phyloP scores from a whole-genome alignment of 2,113 vertebrate species.

The Ascaphus truei region DNA sequence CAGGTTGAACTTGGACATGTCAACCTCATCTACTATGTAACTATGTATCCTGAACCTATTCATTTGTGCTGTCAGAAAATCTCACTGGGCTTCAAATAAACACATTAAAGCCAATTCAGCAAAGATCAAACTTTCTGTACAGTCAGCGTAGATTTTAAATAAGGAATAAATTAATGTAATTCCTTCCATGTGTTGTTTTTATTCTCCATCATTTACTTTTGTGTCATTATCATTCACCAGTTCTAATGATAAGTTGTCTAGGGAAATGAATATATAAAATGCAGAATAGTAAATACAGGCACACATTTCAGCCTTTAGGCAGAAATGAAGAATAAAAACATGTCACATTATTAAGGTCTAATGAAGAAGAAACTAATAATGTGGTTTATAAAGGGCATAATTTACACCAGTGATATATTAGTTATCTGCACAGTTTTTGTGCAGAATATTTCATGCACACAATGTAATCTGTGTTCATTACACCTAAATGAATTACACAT shows the following conservation, averaged over 20 bases:
- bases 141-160: background rate
- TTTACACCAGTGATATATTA: background rate
- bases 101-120: background rate
- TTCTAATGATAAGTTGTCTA: conserved; percentile 16
- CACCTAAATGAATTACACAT: background rate
- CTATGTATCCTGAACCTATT: no score
- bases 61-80: no score
- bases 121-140: background rate
- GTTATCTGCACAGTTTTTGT: background rate
- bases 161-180: conserved; percentile 1
- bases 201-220: conserved; percentile 8
- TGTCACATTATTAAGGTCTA: conserved; percentile 5
- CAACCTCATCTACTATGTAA: no score
- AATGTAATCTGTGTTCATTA: background rate
- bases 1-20: no score
- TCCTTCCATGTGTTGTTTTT: background rate
- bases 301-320: background rate
- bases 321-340: conserved; percentile 1
- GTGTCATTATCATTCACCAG: conserved; percentile 6
- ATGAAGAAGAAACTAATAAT: conserved; percentile 12
- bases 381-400: background rate
- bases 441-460: background rate
- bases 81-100: background rate
- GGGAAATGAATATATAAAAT: conserved; percentile 24
- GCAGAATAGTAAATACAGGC: background rate